Evolutionary conservation across 2,888 invertebrate species (phyloP).

Genomic region (Pristionchus mayeri): DNA sequence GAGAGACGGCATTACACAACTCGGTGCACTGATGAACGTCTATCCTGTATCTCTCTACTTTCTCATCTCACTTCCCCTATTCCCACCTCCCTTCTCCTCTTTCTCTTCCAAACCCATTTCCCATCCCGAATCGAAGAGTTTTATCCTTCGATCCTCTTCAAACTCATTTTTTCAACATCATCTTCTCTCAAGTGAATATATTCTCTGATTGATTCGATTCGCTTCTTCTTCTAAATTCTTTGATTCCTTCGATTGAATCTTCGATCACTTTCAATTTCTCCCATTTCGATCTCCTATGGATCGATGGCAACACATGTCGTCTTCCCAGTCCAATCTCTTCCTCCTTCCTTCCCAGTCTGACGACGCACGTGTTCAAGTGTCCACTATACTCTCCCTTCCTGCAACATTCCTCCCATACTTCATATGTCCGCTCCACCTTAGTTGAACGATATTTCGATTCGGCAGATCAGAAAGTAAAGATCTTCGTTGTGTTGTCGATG

Average conservation of each 20-base stretch:
- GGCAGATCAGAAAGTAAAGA: no score
- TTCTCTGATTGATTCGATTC: not conserved
- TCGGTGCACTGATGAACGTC: slow-evolving; percentile 31
- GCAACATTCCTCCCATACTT: no score
- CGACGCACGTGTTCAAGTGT: not conserved
- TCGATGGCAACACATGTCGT: slow-evolving; percentile 27
- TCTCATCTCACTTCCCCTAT: slow-evolving; percentile 18
- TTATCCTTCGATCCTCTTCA: slow-evolving; percentile 4
- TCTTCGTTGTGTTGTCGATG: no score
- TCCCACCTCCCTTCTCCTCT: slow-evolving; percentile 7
- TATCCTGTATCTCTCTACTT: slow-evolving; percentile 32
- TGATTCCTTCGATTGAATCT: not conserved
- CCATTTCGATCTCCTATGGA: not conserved
- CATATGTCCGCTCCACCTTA: no score
- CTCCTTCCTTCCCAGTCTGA: slow-evolving; percentile 12
- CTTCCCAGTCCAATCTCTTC: slow-evolving; percentile 27
- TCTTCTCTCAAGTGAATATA: not conserved
- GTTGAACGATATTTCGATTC: no score
- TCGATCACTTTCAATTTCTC: not conserved
- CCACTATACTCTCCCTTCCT: slow-evolving; percentile 8
- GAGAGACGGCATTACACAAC: slow-evolving; percentile 38
- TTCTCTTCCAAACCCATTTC: not conserved
- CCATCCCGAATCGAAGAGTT: slow-evolving; percentile 21
- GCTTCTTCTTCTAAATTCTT: not conserved
- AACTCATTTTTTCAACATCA: not conserved